Evolutionary conservation across 2,113 vertebrate genomes (phyloP), one percentile per base, ranked within the genome.

Genomic region (Burhinus bistriatus): DNA sequence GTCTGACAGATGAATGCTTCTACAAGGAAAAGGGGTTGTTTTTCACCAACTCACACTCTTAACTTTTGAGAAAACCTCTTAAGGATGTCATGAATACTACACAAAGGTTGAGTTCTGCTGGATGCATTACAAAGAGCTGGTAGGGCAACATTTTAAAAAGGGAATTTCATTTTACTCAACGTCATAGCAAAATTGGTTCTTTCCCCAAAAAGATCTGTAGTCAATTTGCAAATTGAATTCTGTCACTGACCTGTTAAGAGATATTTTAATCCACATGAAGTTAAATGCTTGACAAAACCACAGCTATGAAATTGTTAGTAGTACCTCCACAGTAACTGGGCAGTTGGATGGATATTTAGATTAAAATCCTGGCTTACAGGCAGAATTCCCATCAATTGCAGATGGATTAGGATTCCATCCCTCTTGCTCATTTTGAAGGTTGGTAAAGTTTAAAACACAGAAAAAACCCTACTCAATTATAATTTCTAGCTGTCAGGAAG

Each of bases 401-500:
- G 55, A 73, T 30, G 81, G 70, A 54, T 72, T 29, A 65, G 70
- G 66, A 91, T 95, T 93, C 89, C 87, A 70, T 51, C 79, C 68
- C 57, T 87, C 80, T 89, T 90, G 86, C 73, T 95, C 80, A 89
- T 89, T 76, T 62, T 54, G 83, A 87, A 95, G 38, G 57, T 58
- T 82, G 65, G 69, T 92, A 30, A 84, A 84, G 61, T 49, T 65
- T 72, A 95, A 94, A 93, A 77, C 61, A 32, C n/a, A 81, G 32
- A 75, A 62, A 58, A 82, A 47, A 16, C 2, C 58, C 90, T 82
- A 78, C 44, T 81, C 86, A 79, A 55, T 84, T 92, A 71, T 29
- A 57, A 91, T 87, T 92, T 89, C 87, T 82, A 70, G 73, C 77
- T 94, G 89, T 96, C 83, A 91, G 95, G 91, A 95, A 95, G 95